These are phyloP conservation scores for Drosophila eohydei DNA, from an alignment of 2,888 invertebrate species.

Conservation along the genomic window DNA sequence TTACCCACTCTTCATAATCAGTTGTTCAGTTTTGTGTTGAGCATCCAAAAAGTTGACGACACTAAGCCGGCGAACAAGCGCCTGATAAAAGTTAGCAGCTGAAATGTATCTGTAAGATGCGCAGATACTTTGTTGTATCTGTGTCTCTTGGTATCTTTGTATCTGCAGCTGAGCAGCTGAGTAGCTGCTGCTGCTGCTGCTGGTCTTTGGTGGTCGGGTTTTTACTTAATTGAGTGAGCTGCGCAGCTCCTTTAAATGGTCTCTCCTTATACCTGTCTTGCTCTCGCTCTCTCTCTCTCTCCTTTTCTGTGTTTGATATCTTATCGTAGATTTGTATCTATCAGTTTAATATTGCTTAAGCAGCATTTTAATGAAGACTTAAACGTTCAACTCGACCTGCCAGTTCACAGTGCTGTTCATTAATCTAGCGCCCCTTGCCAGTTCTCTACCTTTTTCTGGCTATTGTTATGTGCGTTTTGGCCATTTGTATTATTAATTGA, in stretches of 20 bases:
- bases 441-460: neutral
- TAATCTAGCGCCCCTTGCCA: constrained; percentile 54
- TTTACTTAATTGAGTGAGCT: constrained; percentile 72
- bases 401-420: constrained; percentile 31
- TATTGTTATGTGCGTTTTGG: constrained; percentile 18
- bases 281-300: too few relatives aligned
- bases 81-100: constrained; percentile 61
- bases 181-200: constrained; percentile 35
- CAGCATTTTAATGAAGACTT: constrained; percentile 78
- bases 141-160: constrained; percentile 23
- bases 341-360: constrained; percentile 74
- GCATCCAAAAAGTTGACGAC: constrained; percentile 64
- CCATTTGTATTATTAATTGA: constrained; percentile 70
- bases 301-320: constrained; percentile 41
- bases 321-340: constrained; percentile 77
- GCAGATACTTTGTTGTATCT: constrained; percentile 30
- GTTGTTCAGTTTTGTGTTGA: constrained; percentile 29
- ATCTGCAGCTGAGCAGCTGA: constrained; percentile 29
- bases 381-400: constrained; percentile 27
- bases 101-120: constrained; percentile 51
- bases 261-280: neutral
- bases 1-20: constrained; percentile 15
- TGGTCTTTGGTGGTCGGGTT: constrained; percentile 68
- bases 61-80: constrained; percentile 67
- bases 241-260: constrained; percentile 19